Evolutionary conservation across 2,797 vertebrate genomes (phyloP).

Genomic region (Esox masquinongy): DNA sequence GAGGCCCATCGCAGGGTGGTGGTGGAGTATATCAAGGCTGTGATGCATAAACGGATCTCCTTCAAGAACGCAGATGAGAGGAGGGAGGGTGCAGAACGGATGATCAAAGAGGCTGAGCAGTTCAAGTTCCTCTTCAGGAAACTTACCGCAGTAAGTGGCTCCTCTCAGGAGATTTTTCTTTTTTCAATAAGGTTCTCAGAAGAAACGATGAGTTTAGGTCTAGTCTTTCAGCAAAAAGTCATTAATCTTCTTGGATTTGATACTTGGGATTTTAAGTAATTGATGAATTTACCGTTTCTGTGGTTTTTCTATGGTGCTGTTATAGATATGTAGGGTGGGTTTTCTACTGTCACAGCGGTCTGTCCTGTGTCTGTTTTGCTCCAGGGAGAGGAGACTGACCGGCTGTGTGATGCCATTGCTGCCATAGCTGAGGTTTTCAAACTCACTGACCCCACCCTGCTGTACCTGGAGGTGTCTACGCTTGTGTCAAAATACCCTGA

Average conservation of each 20-base stretch:
- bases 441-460: constrained; percentile 92
- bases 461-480: constrained; percentile 94
- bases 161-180: background rate
- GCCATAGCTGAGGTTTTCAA: constrained; percentile 97
- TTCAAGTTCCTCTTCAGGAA: constrained; percentile 93
- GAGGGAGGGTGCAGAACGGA: constrained; percentile 92
- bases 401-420: constrained; percentile 87
- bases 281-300: background rate
- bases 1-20: constrained; percentile 91
- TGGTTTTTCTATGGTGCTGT: background rate
- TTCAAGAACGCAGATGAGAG: constrained; percentile 92
- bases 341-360: no score
- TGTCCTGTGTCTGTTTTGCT: background rate
- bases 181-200: background rate
- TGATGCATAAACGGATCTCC: constrained; percentile 93
- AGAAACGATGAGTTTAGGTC: background rate
- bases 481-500: constrained; percentile 96
- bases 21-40: constrained; percentile 92
- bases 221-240: background rate
- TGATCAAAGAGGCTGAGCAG: constrained; percentile 92
- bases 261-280: background rate
- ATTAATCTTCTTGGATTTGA: background rate
- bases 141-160: constrained; percentile 82
- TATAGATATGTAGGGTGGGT: background rate
- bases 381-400: constrained; percentile 83